These are phyloP conservation scores for Andrena dorsata DNA, from an alignment of 2,888 invertebrate genomes.

Conservation along the genomic window DNA sequence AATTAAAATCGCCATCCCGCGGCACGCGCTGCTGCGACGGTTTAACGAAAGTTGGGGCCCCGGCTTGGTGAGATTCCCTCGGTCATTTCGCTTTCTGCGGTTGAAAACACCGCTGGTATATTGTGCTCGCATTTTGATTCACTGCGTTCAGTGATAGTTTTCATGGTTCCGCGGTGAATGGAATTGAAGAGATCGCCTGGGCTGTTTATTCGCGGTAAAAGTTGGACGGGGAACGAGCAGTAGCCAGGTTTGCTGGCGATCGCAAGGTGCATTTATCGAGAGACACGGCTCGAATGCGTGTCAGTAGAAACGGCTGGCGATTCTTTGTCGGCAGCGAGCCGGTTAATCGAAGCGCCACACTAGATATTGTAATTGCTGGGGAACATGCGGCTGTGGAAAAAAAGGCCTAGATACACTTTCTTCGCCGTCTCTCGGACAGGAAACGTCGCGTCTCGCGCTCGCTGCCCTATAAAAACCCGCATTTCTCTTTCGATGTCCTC, in stretches of 20 bases:
- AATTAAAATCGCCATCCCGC: constrained; percentile 65
- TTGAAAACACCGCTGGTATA: neutral
- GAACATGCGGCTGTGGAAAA: constrained; percentile 18
- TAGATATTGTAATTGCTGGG: constrained; percentile 69
- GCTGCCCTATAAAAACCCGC: constrained; percentile 28
- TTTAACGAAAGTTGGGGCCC: constrained; percentile 34
- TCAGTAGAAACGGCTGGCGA: constrained; percentile 26
- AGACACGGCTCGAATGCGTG: constrained; percentile 31
- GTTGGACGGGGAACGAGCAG: no score
- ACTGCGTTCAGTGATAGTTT: no score
- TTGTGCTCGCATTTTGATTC: no score
- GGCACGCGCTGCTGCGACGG: neutral
- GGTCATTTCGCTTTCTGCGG: constrained; percentile 46
- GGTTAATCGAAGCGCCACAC: constrained; percentile 70
- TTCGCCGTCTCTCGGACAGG: constrained; percentile 61
- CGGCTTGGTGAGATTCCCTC: constrained; percentile 12
- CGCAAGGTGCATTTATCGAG: constrained; percentile 18
- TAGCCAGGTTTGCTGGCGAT: no score
- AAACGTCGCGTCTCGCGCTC: constrained; percentile 47
- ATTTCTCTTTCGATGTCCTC: constrained; percentile 49
- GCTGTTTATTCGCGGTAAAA: no score
- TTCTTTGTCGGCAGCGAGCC: constrained; percentile 61
- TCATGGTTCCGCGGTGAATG: no score
- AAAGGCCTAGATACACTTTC: constrained; percentile 63
- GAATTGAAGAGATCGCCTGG: no score